Evolutionary conservation across 2,888 invertebrate species (phyloP), one percentile per base, ranked within the genome.

Genomic region (Buathra laborator): DNA sequence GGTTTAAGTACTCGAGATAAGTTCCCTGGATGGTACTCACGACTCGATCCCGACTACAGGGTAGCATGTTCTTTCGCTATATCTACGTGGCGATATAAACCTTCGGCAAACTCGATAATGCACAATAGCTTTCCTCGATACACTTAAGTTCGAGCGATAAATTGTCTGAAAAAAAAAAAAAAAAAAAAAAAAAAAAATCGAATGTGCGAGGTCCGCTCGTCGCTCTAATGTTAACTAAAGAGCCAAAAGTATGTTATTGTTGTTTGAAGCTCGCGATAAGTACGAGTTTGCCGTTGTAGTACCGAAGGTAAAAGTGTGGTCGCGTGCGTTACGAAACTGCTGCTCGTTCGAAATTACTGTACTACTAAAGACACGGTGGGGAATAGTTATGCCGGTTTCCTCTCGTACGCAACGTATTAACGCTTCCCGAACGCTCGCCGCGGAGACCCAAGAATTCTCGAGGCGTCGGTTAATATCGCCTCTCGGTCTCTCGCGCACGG

Each of bases 301-400:
- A 14, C 29, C 16, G n/a, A n/a, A 19, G 62, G 67, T 70, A 70
- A 70, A 53, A 74, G 74, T 79, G 68, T 24, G 68, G 29, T 84
- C 67, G 71, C 76, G 59, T 68, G 76, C 51, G 64, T 84, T 81
- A 67, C 66, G 84, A 75, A 81, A 84, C 76, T 48, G 51, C 71
- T 67, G 51, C 76, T 67, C 67, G 64, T 66, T 67, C 43, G 67
- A 81, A 84, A 84, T 84, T 76, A 75, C 81, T 46, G 29, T 37
- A 16, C 9, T 46, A 56, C 74, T 16, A 16, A 64, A 66, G 24
- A 46, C 53, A 44, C 48, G 32, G 64, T 68, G 48, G 62, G 62
- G 56, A 68, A 48, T 12, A 32, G 37, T 56, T 48, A n/a, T 16
- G 24, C 37, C 74, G 19, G 10, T 56, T 46, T 44, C n/a, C 62